Base-by-base conservation (phyloP, 2,888 invertebrate genomes). In the Torymus auratus region DNA sequence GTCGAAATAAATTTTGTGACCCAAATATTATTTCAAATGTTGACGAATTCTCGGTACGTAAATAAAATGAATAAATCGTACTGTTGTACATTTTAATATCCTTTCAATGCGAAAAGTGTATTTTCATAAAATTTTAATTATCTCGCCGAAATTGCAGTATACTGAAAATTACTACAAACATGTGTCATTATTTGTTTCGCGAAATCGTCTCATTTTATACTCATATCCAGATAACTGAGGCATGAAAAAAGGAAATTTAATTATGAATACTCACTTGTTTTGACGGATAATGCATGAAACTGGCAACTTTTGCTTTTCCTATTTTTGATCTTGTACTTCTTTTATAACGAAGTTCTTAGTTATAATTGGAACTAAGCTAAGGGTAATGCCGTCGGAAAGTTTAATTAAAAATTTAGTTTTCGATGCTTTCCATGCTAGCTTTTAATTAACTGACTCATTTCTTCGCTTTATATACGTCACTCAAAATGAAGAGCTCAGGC, bases 351-450 rank as follows among this genome's bases (percentile, higher is more conserved):
- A 78, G 68, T 78, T 72, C 78, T 67, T 72, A 73, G 28, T 76
- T 78, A 73, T 73, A 78, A 78, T 72, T 68, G 56, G 68, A 61
- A 67, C 52, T 55, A 62, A 78, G 65, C 72, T 28, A 52, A 77
- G 73, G 67, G 61, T 55, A 28, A 60, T 67, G 56, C 64, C 69
- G 14, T 1, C 28, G 28, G 61, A 70, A 77, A 77, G 72, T 78
- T 78, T 78, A 73, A 78, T 78, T 78, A 78, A 78, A 78, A 78
- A 73, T 68, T 41, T 61, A 72, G 41, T 50, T 60, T 60, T 50
- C 55, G 28, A 41, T 52, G 62, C 41, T 14, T 52, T 15, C 15
- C 53, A 53, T 17, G 14, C 61, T 23, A 28, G 28, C 60, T 58
- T 50, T 60, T 73, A 62, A 73, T 73, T 73, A 64, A 64, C 62